These are phyloP conservation scores for Synergus gifuensis DNA, from an alignment of 2,888 invertebrate genomes.

Conservation along the genomic window DNA sequence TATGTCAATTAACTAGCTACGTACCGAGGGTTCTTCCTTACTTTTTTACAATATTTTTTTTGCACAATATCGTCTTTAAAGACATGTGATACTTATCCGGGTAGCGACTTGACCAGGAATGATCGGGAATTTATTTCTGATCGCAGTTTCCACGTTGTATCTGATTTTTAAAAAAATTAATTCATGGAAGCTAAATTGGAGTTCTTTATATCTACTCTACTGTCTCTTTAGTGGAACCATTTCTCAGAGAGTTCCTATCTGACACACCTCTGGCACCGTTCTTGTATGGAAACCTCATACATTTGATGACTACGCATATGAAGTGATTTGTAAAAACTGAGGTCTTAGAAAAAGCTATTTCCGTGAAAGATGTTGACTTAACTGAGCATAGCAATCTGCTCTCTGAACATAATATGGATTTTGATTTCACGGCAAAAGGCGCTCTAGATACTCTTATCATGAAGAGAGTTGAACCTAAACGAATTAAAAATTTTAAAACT, in stretches of 20 bases:
- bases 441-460: slow-evolving; percentile 23
- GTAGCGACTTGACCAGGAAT: no score
- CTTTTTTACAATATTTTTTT: no score
- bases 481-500: background rate
- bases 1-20: no score
- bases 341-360: slow-evolving; percentile 3
- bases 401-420: slow-evolving; percentile 6
- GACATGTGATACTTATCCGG: no score
- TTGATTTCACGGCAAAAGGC: slow-evolving; percentile 44
- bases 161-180: no score
- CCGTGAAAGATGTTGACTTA: slow-evolving; percentile 17
- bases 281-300: slow-evolving; percentile 43
- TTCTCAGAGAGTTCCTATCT: slow-evolving; percentile 54
- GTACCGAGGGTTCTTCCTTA: no score
- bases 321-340: slow-evolving; percentile 38
- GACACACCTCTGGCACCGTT: slow-evolving; percentile 52
- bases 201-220: background rate
- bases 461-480: background rate
- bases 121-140: no score
- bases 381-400: slow-evolving; percentile 1
- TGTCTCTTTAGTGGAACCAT: slow-evolving; percentile 51
- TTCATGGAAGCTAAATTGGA: no score
- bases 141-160: no score
- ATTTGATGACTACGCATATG: slow-evolving; percentile 5
- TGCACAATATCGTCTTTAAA: no score